Base-by-base conservation (phyloP, 2,113 vertebrate species). In the Struthio camelus region DNA sequence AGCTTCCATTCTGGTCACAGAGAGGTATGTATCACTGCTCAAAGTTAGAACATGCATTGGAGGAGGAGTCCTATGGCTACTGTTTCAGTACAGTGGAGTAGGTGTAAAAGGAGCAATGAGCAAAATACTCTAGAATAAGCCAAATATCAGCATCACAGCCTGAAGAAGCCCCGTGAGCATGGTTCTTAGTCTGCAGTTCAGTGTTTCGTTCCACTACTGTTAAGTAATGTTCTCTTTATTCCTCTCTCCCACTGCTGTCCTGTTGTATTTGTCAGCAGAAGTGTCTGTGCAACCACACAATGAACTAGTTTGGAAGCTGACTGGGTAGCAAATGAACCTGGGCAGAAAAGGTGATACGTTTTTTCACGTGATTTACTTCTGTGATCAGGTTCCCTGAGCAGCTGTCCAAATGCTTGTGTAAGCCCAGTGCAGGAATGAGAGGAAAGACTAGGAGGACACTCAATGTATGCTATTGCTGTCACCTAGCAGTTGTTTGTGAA, bases 1-100 rank as follows among this genome's bases (percentile, higher is more conserved):
- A 83, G 85, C 67, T 96, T 96, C 90, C 90, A 83, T 94, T 96
- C 79, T 77, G 54, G 64, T 90, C 71, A 46, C 34, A 58, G 56
- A 11, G 30, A 86, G 87, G 54, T 50, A 0, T 81, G 61, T 83
- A 73, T 96, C 64, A 28, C 50, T 87, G 53, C 71, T 71, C 76
- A 67, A 50, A 93, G 67, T 56, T 85, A 95, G 93, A 94, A 85
- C 40, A 34, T 28, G 4, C 23, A 13, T 11, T 3, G 27, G 4
- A 53, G 40, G 44, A 87, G 71, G 71, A 77, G 85, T 94, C 53
- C 44, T 94, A n/a, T 93, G 64, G 23, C 81, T 14, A 18, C 75
- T 96, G 70, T 93, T 94, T 58, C 40, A 0, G 27, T 87, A 58
- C 28, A 32, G 62, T 50, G 48, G n/a, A 42, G 69, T 91, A 85